Percentiles rank a stretch among this genome's conserved stretches.
Evolutionary conservation across 2,797 vertebrate genomes (phyloP).

Genomic region (Siniperca undulata): DNA sequence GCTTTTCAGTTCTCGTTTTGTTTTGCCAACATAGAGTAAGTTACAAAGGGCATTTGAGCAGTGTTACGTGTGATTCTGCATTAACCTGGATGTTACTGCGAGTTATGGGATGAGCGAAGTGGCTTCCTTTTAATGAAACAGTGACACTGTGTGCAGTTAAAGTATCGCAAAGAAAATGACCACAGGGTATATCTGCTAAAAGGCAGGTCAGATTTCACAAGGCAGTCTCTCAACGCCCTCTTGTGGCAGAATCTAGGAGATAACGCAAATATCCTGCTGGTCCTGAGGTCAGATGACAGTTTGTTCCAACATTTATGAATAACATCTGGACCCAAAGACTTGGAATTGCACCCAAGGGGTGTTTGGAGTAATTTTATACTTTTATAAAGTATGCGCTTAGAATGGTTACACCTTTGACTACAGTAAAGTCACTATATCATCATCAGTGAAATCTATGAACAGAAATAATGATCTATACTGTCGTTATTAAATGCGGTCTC

Average conservation of each 20-base stretch:
- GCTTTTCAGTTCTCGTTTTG: background rate
- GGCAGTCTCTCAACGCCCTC: conserved; percentile 1
- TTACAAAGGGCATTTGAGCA: background rate
- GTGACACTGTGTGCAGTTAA: background rate
- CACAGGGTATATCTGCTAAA: background rate
- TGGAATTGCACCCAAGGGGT: background rate
- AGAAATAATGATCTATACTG: background rate
- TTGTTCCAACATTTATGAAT: background rate
- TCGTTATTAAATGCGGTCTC: background rate
- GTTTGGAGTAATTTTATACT: background rate
- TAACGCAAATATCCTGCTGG: background rate
- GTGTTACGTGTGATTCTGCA: background rate
- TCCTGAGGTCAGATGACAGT: background rate
- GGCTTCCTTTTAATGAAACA: background rate
- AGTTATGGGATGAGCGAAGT: background rate
- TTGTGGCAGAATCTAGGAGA: conserved; percentile 2
- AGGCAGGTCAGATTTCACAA: background rate
- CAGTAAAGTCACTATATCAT: background rate
- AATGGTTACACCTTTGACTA: too few species aligned
- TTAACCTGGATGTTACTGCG: background rate
- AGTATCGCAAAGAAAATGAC: background rate
- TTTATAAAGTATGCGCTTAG: background rate
- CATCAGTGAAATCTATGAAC: background rate
- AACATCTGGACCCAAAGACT: background rate
- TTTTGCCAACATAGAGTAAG: background rate